phyloP scores from a whole-genome alignment of 2,888 invertebrate species.

The Agrochola circellaris region DNA sequence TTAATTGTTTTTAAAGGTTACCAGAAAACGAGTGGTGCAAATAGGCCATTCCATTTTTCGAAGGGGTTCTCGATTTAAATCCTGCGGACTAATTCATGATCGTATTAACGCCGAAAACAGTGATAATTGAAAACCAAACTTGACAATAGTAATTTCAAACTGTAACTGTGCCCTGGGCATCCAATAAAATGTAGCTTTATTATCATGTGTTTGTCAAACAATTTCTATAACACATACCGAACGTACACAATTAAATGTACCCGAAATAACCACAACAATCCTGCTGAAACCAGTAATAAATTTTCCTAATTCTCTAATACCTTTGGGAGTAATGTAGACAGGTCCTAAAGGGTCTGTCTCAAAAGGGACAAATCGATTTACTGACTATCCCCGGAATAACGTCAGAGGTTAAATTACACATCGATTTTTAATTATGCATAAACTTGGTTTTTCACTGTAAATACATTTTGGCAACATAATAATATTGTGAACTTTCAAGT shows the following conservation, averaged over 20 bases:
- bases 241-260: neutral
- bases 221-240: neutral
- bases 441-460: too few relatives aligned
- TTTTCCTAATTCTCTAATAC: conserved; percentile 49
- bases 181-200: neutral
- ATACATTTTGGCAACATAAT: too few relatives aligned
- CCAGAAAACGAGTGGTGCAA: neutral
- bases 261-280: conserved; percentile 24
- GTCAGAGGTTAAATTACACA: conserved; percentile 9
- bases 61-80: neutral
- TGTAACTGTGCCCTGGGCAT: neutral
- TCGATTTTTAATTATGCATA: conserved; percentile 4
- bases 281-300: conserved; percentile 35
- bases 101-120: neutral
- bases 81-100: neutral
- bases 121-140: neutral
- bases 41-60: neutral
- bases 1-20: neutral
- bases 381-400: conserved; percentile 11
- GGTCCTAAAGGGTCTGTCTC: conserved; percentile 29
- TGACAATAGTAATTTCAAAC: neutral
- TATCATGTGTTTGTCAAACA: neutral
- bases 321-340: conserved; percentile 31
- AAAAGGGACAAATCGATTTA: conserved; percentile 45
- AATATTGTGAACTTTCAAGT: too few relatives aligned